Conservation (phyloP, 2,797 vertebrate genomes). For the Chaetophractus vellerosus region DNA sequence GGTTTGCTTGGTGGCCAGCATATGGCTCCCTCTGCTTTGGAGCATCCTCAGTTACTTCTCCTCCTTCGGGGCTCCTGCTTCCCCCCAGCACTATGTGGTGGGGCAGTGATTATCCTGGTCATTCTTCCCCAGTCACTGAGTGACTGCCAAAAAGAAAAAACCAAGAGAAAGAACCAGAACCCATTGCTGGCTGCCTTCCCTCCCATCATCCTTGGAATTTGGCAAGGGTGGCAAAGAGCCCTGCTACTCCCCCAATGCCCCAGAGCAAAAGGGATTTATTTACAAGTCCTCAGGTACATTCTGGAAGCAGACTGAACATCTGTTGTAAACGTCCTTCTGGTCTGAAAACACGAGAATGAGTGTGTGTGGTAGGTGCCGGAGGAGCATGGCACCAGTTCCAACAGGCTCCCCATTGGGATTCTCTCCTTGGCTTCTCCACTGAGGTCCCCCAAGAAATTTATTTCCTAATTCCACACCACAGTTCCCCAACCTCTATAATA, state of each 20-base stretch:
- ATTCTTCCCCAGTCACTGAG: constrained; percentile 55
- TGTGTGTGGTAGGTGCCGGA: not conserved
- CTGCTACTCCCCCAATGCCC: not conserved
- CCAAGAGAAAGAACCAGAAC: constrained; percentile 52
- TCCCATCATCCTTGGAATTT: constrained; percentile 28
- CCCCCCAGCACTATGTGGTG: not conserved
- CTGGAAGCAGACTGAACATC: fast-evolving
- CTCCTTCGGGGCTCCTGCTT: not conserved
- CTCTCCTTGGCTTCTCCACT: not conserved
- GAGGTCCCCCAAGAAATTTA: constrained; percentile 60
- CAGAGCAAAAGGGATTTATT: not conserved
- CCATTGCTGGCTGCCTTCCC: constrained; percentile 38
- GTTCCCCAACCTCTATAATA: constrained; percentile 62
- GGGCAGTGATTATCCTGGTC: not conserved
- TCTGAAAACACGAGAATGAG: not conserved
- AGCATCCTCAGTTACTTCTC: not conserved
- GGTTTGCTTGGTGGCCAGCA: not conserved
- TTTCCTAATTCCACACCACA: constrained; percentile 44
- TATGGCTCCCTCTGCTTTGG: not conserved
- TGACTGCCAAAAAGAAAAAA: constrained; percentile 32
- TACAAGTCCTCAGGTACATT: not conserved
- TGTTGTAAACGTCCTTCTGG: fast-evolving
- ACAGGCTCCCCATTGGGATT: not conserved
- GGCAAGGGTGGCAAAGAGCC: not conserved
- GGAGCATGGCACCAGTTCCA: not conserved